Base-by-base conservation (phyloP, 2,888 invertebrate genomes). In the Miltochrista miniata region DNA sequence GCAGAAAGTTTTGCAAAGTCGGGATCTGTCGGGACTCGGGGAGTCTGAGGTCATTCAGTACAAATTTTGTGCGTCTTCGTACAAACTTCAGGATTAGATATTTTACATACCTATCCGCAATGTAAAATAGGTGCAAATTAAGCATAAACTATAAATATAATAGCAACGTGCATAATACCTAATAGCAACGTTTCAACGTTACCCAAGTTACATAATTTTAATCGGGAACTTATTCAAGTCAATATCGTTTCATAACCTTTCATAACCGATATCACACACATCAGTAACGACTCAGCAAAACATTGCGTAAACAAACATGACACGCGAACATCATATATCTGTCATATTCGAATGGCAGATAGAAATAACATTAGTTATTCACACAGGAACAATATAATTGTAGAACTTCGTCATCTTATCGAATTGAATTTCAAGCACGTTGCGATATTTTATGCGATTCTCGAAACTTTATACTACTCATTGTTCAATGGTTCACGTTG, bases 391-490 rank as follows among this genome's bases (percentile, higher is more conserved):
- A 45, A 47, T 51, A 55, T 56, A 59, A 56, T 34, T 40, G 35
- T 31, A 29, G 37, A 33, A 30, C n/a, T 31, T 51, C 52, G 49
- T 60, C 58, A 67, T 53, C 39, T 13, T 50, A 57, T 57, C 45
- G 30, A 59, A 59, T 51, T 54, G 47, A 54, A 51, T 57, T 52
- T 43, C 45, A 59, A 37, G 50, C 48, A 58, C 51, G 46, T 58
- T 54, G 48, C 51, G 46, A 59, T 38, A 58, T 67, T 42, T 49
- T 51, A 56, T 61, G 54, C n/a, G 39, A 7, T 29, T 39, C 24
- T 39, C 24, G 11, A 39, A 39, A 31, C 14, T 14, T 30, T 41
- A 30, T 24, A 41, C 41, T 31, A n/a, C 8, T 29, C 24, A 12
- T 12, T 39, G 1, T 39, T 24, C 12, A 39, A 9, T 12, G 18